Conservation (phyloP, 2,113 vertebrate species). For the Pangasianodon gigas region DNA sequence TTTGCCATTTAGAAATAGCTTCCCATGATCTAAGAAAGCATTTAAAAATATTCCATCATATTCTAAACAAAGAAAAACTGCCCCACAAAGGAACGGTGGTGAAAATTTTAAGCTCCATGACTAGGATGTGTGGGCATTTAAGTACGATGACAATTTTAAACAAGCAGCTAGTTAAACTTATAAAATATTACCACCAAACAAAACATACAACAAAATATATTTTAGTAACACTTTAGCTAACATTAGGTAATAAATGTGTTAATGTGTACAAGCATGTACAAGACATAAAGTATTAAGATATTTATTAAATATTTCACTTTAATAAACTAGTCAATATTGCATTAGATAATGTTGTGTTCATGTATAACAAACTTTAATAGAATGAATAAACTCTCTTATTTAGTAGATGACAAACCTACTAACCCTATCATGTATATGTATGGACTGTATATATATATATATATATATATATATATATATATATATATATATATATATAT, state of each 20-base stretch:
- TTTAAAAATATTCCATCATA: neutral
- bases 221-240: neutral
- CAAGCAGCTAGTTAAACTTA: neutral
- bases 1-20: neutral
- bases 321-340: neutral
- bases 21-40: neutral
- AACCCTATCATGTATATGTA: no score
- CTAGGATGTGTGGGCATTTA: neutral
- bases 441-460: neutral
- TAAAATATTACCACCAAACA: neutral
- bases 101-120: neutral
- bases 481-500: no score
- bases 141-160: neutral
- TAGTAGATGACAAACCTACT: neutral
- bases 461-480: neutral
- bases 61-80: neutral
- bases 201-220: neutral
- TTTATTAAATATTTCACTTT: neutral
- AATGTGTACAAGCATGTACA: neutral
- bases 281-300: neutral
- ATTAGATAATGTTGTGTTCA: neutral
- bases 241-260: neutral
- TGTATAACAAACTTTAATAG: neutral
- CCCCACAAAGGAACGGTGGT: neutral
- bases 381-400: neutral